phyloP scores from a whole-genome alignment of 2,113 vertebrate species.

The Neopipo cinnamomea region DNA sequence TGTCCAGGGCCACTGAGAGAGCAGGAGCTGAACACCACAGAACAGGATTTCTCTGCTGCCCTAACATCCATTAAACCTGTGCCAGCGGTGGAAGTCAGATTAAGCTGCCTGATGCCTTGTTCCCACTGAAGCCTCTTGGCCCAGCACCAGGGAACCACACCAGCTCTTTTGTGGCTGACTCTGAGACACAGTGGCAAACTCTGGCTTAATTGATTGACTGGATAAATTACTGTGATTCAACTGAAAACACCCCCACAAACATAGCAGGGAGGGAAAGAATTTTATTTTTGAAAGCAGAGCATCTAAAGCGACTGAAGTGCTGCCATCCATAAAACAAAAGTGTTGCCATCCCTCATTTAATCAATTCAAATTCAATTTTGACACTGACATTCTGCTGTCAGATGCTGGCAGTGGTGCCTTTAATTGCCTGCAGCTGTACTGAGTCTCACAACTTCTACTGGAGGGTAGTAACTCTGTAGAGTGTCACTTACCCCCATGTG shows the following conservation, averaged over 20 bases:
- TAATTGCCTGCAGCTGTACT: constrained; percentile 56
- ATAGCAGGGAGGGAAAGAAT: constrained; percentile 28
- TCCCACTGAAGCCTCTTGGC: constrained; percentile 14
- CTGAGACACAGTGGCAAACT: constrained; percentile 48
- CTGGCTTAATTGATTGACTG: constrained; percentile 52
- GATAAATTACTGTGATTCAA: neutral
- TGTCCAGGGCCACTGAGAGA: neutral
- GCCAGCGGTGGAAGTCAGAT: constrained; percentile 42
- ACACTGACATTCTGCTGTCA: constrained; percentile 58
- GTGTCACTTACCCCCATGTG: neutral
- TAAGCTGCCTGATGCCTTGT: constrained; percentile 7
- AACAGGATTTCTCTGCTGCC: constrained; percentile 20
- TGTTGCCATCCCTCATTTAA: constrained; percentile 60
- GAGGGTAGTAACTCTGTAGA: neutral
- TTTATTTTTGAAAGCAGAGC: constrained; percentile 45
- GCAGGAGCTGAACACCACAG: neutral
- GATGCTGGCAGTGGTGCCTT: constrained; percentile 20
- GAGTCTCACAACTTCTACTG: neutral
- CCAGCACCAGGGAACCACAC: constrained; percentile 12
- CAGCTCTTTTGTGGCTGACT: constrained; percentile 42
- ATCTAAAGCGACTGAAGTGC: constrained; percentile 49
- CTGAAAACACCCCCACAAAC: constrained; percentile 37
- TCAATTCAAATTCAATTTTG: constrained; percentile 60
- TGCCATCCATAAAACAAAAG: constrained; percentile 66
- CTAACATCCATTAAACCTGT: constrained; percentile 34